A percentile compares a stretch with the other conserved stretches of the same genome.
phyloP scores from a whole-genome alignment of 2,113 vertebrate genomes.

The Rallus limicola region DNA sequence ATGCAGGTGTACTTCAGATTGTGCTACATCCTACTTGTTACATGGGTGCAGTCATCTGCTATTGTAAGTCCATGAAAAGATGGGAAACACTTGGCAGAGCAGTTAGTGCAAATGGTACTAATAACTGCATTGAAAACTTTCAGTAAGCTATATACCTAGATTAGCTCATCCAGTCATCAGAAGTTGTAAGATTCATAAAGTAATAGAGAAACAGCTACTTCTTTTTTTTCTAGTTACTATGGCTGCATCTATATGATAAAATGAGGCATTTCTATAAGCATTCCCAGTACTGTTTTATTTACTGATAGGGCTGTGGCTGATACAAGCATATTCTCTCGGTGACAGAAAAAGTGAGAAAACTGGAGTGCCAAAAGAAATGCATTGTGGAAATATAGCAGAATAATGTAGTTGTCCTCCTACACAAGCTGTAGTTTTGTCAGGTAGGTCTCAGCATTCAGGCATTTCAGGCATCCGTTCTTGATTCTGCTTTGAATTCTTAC shows the following conservation, averaged over 20 bases:
- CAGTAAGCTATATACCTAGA: background rate
- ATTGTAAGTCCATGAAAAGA: background rate
- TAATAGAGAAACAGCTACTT: background rate
- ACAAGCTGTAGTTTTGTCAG: background rate
- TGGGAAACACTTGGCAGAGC: background rate
- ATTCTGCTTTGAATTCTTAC: background rate
- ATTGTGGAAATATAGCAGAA: background rate
- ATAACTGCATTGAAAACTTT: background rate
- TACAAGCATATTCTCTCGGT: background rate
- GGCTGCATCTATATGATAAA: background rate
- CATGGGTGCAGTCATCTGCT: background rate
- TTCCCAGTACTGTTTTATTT: background rate
- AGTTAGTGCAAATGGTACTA: background rate
- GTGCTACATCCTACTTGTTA: background rate
- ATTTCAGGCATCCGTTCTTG: background rate
- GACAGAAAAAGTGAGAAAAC: background rate
- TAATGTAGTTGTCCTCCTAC: background rate
- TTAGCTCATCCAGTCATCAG: background rate
- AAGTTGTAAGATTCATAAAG: background rate
- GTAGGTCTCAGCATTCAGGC: background rate
- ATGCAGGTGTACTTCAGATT: no score
- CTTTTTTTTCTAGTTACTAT: background rate
- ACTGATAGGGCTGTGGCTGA: background rate
- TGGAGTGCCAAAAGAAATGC: background rate
- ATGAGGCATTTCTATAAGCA: background rate